These are phyloP conservation scores for Branchinecta lynchi DNA, from an alignment of 1,140 invertebrate species.

Conservation along the genomic window DNA sequence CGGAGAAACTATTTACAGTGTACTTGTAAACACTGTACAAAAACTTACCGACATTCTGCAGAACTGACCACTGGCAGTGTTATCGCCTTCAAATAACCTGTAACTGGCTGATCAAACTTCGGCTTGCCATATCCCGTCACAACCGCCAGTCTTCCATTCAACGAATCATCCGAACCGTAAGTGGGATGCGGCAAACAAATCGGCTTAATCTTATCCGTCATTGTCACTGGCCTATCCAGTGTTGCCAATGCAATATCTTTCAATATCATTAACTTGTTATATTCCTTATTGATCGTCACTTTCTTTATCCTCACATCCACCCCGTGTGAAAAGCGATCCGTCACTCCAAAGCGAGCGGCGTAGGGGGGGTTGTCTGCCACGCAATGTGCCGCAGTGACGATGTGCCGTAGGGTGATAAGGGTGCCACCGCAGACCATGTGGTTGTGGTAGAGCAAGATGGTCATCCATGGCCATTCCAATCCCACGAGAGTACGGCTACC, in stretches of 20 bases:
- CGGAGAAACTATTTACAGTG: too few relatives aligned
- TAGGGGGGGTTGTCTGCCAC: not conserved
- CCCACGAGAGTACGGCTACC: not conserved
- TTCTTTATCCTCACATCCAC: not conserved
- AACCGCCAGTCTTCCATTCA: not conserved
- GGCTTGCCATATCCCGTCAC: not conserved
- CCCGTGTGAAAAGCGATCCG: not conserved
- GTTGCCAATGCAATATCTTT: not conserved
- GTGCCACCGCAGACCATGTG: not conserved
- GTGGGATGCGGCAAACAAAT: not conserved
- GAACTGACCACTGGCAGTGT: not conserved
- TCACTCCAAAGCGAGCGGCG: not conserved
- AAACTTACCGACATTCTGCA: not conserved
- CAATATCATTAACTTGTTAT: not conserved
- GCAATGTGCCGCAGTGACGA: not conserved
- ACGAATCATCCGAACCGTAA: not conserved
- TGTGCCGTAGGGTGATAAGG: not conserved
- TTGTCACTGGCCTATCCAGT: not conserved
- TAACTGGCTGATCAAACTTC: not conserved
- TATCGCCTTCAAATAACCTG: not conserved
- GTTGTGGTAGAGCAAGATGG: not conserved
- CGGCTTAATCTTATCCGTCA: not conserved
- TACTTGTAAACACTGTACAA: too few relatives aligned
- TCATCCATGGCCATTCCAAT: not conserved
- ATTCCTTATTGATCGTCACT: not conserved